Base-by-base conservation (phyloP, 2,797 vertebrate genomes). In the Parauchenoglanis punctatus region DNA sequence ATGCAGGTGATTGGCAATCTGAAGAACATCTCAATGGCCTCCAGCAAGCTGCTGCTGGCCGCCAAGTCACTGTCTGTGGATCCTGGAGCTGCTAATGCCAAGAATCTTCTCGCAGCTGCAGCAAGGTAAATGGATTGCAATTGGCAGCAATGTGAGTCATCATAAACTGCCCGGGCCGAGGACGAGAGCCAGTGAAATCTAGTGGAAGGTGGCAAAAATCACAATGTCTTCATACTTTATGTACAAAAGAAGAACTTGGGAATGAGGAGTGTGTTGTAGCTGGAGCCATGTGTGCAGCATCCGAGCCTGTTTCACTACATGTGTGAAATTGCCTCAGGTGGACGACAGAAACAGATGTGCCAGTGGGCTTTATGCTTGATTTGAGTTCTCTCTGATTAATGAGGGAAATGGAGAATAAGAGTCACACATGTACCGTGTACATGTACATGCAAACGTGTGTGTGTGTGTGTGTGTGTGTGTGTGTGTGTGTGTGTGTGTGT, bases 1-100 rank as follows among this genome's bases (percentile, higher is more conserved):
- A 97, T 99, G 90, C 98, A 99, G 93, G 98, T 99, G 86, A 98
- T 99, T 90, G 97, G 99, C 85, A 99, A 99, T 94, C 96, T 99
- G 91, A 99, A 99, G 94, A 99, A 98, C 90, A 99, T 99, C 94
- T 99, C 99, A 0, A 99, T 99, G 99, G 98, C 99, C 1, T 99
- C 98, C 91, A 99, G 98, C 94, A 99, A 99, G 92, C 95, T 99
- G 88, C 93, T 99, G 83, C 93, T 99, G 88, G 99, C 99, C 52
- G 99, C 99, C 93, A 99, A 99, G 90, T 99, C 98, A 87, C 96
- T 99, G 56, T 99, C 98, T 58, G 98, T 99, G 88, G 99, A 99
- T 92, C 98, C 99, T 2, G 97, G 97, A 44, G 99, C 99, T 82
- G 98, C 99, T 90, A 99, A 99, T n/a, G 98, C 98, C 56, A 99